These are phyloP conservation scores for Lates japonicus DNA, from an alignment of 2,797 vertebrate species.

Conservation along the genomic window DNA sequence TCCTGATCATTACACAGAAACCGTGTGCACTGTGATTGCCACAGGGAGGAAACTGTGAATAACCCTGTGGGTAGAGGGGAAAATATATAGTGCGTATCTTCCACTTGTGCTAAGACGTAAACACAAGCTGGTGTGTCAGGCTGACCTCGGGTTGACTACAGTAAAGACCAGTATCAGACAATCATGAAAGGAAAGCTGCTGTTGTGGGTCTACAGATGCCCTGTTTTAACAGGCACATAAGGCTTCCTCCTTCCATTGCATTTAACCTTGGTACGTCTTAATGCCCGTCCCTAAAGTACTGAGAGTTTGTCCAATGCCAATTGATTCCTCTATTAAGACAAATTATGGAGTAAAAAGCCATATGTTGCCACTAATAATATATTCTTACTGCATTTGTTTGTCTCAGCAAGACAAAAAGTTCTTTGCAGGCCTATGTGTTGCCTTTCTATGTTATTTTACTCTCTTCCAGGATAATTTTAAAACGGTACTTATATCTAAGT, in stretches of 20 bases:
- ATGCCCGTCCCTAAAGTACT: constrained; percentile 35
- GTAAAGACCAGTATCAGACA: constrained; percentile 10
- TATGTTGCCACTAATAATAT: no score
- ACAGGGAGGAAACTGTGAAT: constrained; percentile 30
- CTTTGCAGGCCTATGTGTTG: neutral
- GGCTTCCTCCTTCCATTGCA: constrained; percentile 24
- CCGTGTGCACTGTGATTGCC: constrained; percentile 12
- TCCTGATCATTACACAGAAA: constrained; percentile 36
- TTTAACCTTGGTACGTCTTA: constrained; percentile 43
- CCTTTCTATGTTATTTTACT: neutral
- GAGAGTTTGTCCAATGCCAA: constrained; percentile 35
- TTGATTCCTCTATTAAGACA: constrained; percentile 49
- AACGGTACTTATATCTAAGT: neutral
- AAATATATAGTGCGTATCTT: constrained; percentile 33
- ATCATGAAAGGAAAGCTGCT: constrained; percentile 7
- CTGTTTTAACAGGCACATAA: constrained; percentile 25
- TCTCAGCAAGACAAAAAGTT: neutral
- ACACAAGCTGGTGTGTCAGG: neutral
- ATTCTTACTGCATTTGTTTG: constrained; percentile 32
- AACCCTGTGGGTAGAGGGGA: constrained; percentile 23
- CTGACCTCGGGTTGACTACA: constrained; percentile 40
- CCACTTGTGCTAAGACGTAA: neutral
- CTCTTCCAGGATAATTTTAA: neutral
- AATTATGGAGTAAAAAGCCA: constrained; percentile 9
- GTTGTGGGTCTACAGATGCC: constrained; percentile 19